These are phyloP conservation scores for Brachypterus glaber DNA, from an alignment of 2,888 invertebrate genomes.

Conservation along the genomic window DNA sequence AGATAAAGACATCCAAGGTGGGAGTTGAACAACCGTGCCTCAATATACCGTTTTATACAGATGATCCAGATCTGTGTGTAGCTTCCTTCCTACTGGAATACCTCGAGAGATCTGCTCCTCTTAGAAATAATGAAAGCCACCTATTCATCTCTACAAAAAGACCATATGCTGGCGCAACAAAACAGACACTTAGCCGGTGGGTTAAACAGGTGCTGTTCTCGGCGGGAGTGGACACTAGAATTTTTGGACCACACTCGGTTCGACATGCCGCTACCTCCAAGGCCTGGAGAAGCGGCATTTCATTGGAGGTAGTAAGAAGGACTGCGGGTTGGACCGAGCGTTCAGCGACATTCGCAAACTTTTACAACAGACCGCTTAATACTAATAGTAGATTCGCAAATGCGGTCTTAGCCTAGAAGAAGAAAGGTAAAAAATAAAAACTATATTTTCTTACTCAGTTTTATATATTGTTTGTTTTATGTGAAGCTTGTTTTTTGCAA, in stretches of 20 bases:
- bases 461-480: too few species aligned
- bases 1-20: too few species aligned
- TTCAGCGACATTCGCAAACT: conserved; percentile 18
- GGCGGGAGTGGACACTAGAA: conserved; percentile 18
- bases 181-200: conserved; percentile 18
- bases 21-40: too few species aligned
- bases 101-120: conserved; percentile 8
- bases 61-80: conserved; percentile 17
- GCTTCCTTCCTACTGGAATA: conserved; percentile 14
- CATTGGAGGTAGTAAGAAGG: conserved; percentile 15
- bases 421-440: too few species aligned
- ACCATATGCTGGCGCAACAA: conserved; percentile 4
- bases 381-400: too few species aligned
- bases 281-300: conserved; percentile 18
- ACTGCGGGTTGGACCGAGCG: conserved; percentile 20
- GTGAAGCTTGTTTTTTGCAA: conserved; percentile 5
- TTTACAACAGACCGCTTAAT: conserved; percentile 9
- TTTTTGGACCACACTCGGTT: conserved; percentile 19
- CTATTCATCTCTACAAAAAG: conserved; percentile 10
- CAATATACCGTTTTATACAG: conserved; percentile 15
- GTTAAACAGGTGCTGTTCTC: conserved; percentile 16
- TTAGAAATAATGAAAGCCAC: conserved; percentile 5
- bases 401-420: too few species aligned
- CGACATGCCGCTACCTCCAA: conserved; percentile 23
- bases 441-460: too few species aligned